phyloP scores from a whole-genome alignment of 2,797 vertebrate species.

The Hybognathus amarus region DNA sequence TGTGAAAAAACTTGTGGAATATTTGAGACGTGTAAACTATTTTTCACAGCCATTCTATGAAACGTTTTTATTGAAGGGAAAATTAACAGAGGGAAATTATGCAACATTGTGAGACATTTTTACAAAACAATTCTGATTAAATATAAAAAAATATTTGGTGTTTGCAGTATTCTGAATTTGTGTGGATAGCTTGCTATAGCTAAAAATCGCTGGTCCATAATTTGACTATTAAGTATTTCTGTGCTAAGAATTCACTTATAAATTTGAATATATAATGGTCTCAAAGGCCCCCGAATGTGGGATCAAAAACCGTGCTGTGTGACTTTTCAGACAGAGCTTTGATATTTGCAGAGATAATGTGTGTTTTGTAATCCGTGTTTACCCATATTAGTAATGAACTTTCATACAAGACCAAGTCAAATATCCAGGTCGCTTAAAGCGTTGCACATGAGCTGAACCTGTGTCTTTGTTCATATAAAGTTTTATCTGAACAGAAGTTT shows the following conservation, averaged over 20 bases:
- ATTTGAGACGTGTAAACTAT: too few species aligned
- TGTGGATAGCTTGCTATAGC: not conserved
- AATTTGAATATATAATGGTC: not conserved
- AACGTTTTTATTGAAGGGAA: too few species aligned
- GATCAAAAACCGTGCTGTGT: not conserved
- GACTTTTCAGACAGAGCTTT: not conserved
- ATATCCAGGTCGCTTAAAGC: not conserved
- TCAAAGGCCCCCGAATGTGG: not conserved
- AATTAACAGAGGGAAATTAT: not conserved
- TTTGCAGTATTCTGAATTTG: not conserved
- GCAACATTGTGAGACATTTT: not conserved
- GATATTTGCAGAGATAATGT: conserved; percentile 4
- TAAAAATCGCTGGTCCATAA: not conserved
- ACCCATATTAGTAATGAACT: conserved; percentile 14
- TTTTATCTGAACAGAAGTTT: conserved; percentile 23
- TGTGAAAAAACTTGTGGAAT: too few species aligned
- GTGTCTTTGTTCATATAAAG: conserved; percentile 19
- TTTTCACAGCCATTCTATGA: not conserved
- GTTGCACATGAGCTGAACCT: not conserved
- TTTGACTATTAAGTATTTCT: not conserved
- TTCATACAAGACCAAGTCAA: not conserved
- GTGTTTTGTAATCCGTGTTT: not conserved
- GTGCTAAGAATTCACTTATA: not conserved
- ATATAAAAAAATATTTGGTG: not conserved
- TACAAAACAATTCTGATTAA: not conserved